These are phyloP conservation scores for Aphelocoma californica DNA, from an alignment of 2,797 vertebrate species.

Conservation along the genomic window DNA sequence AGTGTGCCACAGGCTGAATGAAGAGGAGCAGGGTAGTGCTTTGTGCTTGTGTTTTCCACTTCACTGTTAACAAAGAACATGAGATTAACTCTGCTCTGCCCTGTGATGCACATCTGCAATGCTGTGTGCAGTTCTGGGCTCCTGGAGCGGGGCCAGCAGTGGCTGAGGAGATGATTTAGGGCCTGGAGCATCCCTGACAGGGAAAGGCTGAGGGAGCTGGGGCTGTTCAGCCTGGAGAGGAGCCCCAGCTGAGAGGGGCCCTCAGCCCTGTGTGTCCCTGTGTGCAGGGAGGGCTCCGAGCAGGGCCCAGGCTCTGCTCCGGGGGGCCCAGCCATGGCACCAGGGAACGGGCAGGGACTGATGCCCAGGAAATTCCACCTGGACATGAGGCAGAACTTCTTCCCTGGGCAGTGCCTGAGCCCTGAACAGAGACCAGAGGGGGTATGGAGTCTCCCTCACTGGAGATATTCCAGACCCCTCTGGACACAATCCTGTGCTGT, in stretches of 20 bases:
- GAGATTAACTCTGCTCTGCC: not conserved
- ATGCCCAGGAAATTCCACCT: not conserved
- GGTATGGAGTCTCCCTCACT: not conserved
- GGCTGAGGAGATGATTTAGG: not conserved
- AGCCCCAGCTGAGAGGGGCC: not conserved
- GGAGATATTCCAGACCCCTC: accelerated
- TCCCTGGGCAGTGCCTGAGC: accelerated
- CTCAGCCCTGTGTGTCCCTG: not conserved
- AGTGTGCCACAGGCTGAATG: not conserved
- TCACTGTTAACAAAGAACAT: not conserved
- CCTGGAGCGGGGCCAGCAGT: accelerated
- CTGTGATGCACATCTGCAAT: not conserved
- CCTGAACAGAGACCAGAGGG: not conserved
- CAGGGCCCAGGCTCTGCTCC: not conserved
- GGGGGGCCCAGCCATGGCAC: not conserved
- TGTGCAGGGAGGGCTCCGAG: not conserved
- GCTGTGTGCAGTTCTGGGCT: not conserved
- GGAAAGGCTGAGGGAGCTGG: not conserved
- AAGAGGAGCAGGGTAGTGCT: not conserved
- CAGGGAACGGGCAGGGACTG: not conserved
- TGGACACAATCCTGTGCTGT: not conserved
- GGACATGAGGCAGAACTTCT: not conserved
- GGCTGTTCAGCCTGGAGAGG: not conserved
- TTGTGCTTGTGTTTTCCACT: not conserved
- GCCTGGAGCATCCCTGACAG: not conserved